Base-by-base conservation (phyloP, 2,113 vertebrate genomes). In the Lichenostomus cassidix region DNA sequence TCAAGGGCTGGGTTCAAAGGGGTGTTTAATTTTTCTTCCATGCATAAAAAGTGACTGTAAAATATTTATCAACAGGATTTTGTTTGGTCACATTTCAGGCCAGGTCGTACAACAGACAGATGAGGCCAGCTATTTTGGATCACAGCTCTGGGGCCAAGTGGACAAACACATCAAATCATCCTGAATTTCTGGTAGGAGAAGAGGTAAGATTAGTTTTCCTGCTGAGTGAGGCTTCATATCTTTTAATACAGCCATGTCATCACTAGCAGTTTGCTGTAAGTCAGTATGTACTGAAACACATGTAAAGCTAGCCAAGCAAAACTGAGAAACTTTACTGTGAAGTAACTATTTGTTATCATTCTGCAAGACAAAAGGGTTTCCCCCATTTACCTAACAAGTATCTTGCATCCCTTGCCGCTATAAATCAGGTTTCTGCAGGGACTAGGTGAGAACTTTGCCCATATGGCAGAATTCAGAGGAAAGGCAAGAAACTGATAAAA, bases 51-150 rank as follows among this genome's bases (percentile, higher is more conserved):
- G 17, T n/a, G 8, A 69, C 47, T 11, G 1, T 78, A 42, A 76
- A 92, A 42, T 82, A 55, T 49, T 83, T 83, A 55, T 47, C 42
- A 35, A 47, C 55, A 42, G 15, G 21, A 7, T 87, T 87, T 89
- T 50, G n/a, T 87, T 74, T 65, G 53, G 47, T 90, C 50, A 19
- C 42, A 11, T 95, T 94, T 76, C 90, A 99, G 99, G 98, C 98
- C 83, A 98, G 99, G 59, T 97, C 98, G 5, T 99, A 99, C 96
- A 99, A 99, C 96, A 99, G 99, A 90, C 99, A 99, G 97, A 98
- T 99, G 96, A 97, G 99, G 70, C 98, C 99, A 10, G 99, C 99
- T 13, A 98, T 99, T 87, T 97, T 99, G 55, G 99, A 99, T 96
- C 98, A 98, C 94, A 99, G 98, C 71, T 99, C 99, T 82, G 98